Conservation (phyloP, 1,140 invertebrate species). For the Caligus rogercresseyi region DNA sequence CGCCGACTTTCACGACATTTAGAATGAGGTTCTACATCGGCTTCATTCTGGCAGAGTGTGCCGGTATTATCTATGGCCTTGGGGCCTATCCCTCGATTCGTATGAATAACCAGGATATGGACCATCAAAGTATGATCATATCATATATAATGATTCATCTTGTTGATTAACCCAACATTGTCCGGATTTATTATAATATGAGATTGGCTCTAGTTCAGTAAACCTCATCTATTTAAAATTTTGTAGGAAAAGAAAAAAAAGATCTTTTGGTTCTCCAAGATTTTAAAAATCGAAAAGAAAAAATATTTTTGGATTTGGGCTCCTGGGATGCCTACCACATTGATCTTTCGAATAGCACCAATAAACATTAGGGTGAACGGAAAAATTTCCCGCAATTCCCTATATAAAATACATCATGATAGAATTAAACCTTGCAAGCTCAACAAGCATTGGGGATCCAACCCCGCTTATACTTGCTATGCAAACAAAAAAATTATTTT, state of each 20-base stretch:
- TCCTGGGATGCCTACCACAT: too few species aligned
- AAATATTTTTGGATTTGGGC: too few species aligned
- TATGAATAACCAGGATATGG: constrained; percentile 55
- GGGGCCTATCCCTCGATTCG: constrained; percentile 65
- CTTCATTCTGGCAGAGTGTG: constrained; percentile 69
- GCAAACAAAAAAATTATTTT: too few species aligned
- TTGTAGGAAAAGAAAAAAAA: background rate
- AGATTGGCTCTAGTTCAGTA: background rate
- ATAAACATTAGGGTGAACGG: too few species aligned
- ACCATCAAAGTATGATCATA: constrained; percentile 40
- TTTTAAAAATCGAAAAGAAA: background rate
- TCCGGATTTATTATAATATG: too few species aligned
- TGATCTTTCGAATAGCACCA: too few species aligned
- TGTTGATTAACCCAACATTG: too few species aligned
- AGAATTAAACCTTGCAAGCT: too few species aligned
- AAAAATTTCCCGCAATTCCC: too few species aligned
- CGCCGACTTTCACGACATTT: constrained; percentile 67
- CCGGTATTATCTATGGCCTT: constrained; percentile 71
- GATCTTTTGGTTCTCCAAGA: background rate
- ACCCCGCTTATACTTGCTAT: too few species aligned
- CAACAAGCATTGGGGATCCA: too few species aligned
- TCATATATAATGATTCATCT: constrained; percentile 29
- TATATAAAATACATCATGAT: too few species aligned
- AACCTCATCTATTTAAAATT: constrained; percentile 5
- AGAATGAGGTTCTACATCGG: constrained; percentile 73